Evolutionary conservation across 2,113 vertebrate genomes (phyloP).

Genomic region (Proterorhinus semilunaris): DNA sequence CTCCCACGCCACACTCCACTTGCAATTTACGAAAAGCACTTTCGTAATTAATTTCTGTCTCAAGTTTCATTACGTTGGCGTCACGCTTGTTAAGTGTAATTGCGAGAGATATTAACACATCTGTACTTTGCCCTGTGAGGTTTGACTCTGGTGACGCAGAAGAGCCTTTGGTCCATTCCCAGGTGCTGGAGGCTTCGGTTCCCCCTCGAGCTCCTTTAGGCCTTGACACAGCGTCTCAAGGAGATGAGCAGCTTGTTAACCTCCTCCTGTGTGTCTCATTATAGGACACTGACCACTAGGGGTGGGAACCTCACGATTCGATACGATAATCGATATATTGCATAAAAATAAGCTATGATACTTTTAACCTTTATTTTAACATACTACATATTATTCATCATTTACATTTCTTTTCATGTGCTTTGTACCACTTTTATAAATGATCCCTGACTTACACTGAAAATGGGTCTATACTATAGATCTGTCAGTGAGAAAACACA

Average conservation of each 20-base stretch:
- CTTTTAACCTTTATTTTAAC: too few relatives aligned
- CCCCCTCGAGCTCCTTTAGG: constrained; percentile 67
- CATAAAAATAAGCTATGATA: too few relatives aligned
- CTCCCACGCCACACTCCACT: constrained; percentile 39
- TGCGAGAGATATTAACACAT: constrained; percentile 73
- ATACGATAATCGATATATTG: too few relatives aligned
- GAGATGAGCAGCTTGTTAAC: constrained; percentile 58
- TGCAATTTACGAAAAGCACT: constrained; percentile 66
- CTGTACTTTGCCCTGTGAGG: constrained; percentile 63
- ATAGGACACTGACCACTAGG: constrained; percentile 10
- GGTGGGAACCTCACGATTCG: too few relatives aligned
- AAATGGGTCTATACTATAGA: too few relatives aligned
- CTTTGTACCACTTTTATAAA: too few relatives aligned
- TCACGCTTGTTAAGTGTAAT: constrained; percentile 71
- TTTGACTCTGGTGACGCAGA: constrained; percentile 41
- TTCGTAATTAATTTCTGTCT: constrained; percentile 63
- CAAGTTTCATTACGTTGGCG: constrained; percentile 73
- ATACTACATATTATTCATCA: too few relatives aligned
- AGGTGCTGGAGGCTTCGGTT: constrained; percentile 68
- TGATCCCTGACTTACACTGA: too few relatives aligned
- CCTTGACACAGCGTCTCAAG: constrained; percentile 58
- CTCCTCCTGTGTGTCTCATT: constrained; percentile 40
- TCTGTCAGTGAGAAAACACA: too few relatives aligned
- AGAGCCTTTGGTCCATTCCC: constrained; percentile 61
- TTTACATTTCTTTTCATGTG: too few relatives aligned